phyloP scores from a whole-genome alignment of 2,113 vertebrate species.

The Pluvialis apricaria region DNA sequence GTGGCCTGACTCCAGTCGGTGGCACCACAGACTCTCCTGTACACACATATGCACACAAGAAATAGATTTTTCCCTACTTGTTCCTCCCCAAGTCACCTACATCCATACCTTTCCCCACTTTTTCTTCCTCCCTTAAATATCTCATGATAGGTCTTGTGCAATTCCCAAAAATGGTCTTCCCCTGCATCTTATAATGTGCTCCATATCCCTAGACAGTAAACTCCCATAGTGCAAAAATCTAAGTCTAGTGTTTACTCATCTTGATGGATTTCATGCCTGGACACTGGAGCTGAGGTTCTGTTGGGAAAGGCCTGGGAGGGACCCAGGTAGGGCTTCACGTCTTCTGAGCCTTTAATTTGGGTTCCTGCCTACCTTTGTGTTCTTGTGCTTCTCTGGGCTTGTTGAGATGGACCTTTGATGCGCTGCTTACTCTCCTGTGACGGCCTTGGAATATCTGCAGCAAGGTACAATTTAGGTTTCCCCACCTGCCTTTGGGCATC shows the following conservation, averaged over 20 bases:
- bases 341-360: not conserved
- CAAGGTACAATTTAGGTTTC: not conserved
- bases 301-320: not conserved
- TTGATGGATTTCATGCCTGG: not conserved
- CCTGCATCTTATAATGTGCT: not conserved
- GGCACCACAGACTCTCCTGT: not conserved
- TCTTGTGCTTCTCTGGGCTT: not conserved
- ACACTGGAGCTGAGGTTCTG: not conserved
- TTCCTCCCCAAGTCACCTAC: not conserved
- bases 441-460: not conserved
- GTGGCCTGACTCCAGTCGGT: not conserved
- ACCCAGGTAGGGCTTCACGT: not conserved
- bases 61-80: not conserved
- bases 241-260: not conserved
- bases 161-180: not conserved
- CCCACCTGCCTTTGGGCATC: not conserved
- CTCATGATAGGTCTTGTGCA: not conserved
- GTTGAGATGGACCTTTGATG: not conserved
- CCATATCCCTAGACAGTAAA: not conserved
- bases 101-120: not conserved
- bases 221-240: not conserved
- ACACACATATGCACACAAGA: too few relatives aligned
- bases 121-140: not conserved
- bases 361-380: not conserved
- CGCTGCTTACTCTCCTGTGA: not conserved